phyloP scores from a whole-genome alignment of 1,140 invertebrate genomes.

The Drosophila leontia region DNA sequence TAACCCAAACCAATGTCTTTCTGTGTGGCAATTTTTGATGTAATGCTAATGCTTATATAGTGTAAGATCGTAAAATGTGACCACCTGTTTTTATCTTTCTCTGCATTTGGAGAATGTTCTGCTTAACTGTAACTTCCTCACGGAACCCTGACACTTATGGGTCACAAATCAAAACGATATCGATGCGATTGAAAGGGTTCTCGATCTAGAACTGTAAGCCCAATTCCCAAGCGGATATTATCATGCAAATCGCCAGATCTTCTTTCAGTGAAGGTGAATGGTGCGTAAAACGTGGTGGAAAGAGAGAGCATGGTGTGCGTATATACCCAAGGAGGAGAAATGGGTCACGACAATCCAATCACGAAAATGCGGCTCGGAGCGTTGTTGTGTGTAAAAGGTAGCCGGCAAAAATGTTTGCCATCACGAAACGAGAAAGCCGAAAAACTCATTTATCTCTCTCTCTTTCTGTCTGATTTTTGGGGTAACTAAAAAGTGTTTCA shows the following conservation, averaged over 20 bases:
- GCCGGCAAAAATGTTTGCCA: slow-evolving; percentile 69
- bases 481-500: slow-evolving; percentile 21
- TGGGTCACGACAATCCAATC: slow-evolving; percentile 70
- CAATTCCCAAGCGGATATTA: slow-evolving; percentile 16
- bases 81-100: not conserved
- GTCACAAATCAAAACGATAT: slow-evolving; percentile 34
- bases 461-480: slow-evolving; percentile 9
- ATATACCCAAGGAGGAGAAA: slow-evolving; percentile 33
- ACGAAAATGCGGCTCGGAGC: slow-evolving; percentile 40
- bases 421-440: slow-evolving; percentile 49
- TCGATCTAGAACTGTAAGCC: slow-evolving; percentile 24
- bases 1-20: slow-evolving; percentile 10
- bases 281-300: slow-evolving; percentile 18
- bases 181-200: slow-evolving; percentile 21
- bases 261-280: slow-evolving; percentile 51
- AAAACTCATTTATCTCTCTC: slow-evolving; percentile 12
- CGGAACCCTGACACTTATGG: slow-evolving; percentile 35
- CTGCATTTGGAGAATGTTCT: slow-evolving; percentile 16
- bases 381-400: slow-evolving; percentile 53
- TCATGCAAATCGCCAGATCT: slow-evolving; percentile 47
- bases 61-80: slow-evolving; percentile 27
- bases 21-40: slow-evolving; percentile 39
- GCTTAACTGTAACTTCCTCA: slow-evolving; percentile 40
- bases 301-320: slow-evolving; percentile 19
- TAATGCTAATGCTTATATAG: slow-evolving; percentile 33